phyloP scores from a whole-genome alignment of 37 sponge, comb jelly and placozoan genomes.

The Mnemiopsis leidyi region DNA sequence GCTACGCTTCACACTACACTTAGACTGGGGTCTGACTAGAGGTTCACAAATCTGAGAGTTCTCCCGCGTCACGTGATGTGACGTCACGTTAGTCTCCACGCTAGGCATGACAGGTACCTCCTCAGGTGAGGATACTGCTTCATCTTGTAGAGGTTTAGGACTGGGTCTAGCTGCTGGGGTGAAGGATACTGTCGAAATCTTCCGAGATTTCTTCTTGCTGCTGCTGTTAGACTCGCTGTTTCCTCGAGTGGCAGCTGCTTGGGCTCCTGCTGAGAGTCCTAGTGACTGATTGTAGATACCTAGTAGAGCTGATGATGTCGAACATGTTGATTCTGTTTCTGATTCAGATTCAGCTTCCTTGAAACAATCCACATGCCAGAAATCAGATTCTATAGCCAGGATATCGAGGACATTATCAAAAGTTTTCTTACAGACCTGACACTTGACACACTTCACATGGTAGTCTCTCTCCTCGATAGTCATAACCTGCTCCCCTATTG shows the following conservation, averaged over 20 bases:
- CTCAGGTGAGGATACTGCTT: background rate
- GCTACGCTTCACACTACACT: background rate
- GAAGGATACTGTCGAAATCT: conserved; percentile 20
- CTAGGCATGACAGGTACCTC: background rate
- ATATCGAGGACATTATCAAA: conserved; percentile 36
- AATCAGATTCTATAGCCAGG: background rate
- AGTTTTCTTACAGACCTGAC: background rate
- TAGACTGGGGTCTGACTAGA: background rate
- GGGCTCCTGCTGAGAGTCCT: background rate
- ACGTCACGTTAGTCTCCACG: background rate
- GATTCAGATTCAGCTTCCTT: background rate
- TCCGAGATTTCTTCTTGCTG: background rate
- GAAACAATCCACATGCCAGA: conserved; percentile 45
- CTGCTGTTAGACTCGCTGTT: background rate
- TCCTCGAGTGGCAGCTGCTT: background rate
- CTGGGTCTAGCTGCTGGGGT: background rate
- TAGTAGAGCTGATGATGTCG: background rate
- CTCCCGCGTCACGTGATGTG: background rate
- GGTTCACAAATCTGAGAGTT: background rate
- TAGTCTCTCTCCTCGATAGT: conserved; percentile 11
- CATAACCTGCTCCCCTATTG: conserved; percentile 28
- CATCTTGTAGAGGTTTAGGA: background rate
- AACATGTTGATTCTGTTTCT: background rate
- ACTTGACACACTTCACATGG: background rate
- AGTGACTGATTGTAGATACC: conserved; percentile 34